Conservation (phyloP, 2,113 vertebrate species). For the Callorhinus ursinus region DNA sequence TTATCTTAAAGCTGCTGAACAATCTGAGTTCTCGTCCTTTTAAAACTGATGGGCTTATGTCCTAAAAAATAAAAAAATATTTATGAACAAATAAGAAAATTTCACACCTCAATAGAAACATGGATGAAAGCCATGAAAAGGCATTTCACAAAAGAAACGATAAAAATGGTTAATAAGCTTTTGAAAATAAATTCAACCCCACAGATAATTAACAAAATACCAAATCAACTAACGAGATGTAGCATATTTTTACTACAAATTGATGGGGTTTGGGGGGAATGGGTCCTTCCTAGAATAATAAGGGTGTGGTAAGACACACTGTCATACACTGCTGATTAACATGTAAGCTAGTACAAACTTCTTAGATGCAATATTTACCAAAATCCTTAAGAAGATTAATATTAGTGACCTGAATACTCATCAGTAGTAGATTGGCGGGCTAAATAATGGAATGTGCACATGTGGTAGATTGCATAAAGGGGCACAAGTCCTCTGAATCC, state of each 20-base stretch:
- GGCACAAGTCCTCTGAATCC: neutral
- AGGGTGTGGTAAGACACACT: neutral
- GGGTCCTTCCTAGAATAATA: neutral
- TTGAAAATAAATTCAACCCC: slow-evolving; percentile 24
- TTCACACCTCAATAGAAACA: neutral
- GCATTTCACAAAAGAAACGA: neutral
- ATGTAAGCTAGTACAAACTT: neutral
- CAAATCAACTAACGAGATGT: neutral
- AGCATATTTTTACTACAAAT: neutral
- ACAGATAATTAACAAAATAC: slow-evolving; percentile 18
- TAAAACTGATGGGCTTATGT: neutral
- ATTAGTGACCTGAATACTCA: neutral
- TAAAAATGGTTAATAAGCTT: neutral
- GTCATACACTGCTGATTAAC: neutral
- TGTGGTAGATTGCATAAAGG: neutral
- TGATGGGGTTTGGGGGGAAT: neutral
- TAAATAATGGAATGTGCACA: neutral
- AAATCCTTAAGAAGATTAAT: neutral
- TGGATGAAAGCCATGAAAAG: neutral
- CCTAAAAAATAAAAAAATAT: neutral
- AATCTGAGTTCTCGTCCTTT: neutral
- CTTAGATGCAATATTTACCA: neutral
- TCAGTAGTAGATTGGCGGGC: neutral
- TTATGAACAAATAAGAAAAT: slow-evolving; percentile 25
- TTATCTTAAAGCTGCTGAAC: no score